Evolutionary conservation across 2,888 invertebrate genomes (phyloP).

Genomic region (Strigamia transsilvanica): DNA sequence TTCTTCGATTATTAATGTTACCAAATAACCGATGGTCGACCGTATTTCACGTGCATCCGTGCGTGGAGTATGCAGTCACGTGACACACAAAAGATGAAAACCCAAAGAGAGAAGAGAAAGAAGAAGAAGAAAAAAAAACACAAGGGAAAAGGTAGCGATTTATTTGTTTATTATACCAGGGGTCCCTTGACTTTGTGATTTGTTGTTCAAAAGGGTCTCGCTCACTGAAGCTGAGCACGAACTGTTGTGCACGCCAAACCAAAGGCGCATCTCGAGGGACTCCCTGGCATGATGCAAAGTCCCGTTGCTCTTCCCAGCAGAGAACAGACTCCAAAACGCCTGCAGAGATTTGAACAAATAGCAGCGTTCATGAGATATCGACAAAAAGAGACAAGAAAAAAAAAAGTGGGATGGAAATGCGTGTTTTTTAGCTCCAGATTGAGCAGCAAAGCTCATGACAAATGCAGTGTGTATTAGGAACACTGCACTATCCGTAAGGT

Average conservation of each 20-base stretch:
- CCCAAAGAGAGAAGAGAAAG: background rate
- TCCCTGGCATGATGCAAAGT: slow-evolving; percentile 25
- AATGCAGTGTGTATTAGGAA: too few species aligned
- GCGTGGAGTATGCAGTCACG: slow-evolving; percentile 14
- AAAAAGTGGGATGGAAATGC: background rate
- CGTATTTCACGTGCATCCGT: slow-evolving; percentile 21
- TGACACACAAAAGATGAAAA: slow-evolving; percentile 15
- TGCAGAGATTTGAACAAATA: slow-evolving; percentile 26
- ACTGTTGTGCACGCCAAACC: slow-evolving; percentile 30
- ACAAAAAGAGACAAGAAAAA: background rate
- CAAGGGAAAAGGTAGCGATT: slow-evolving; percentile 21
- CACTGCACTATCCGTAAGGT: too few species aligned
- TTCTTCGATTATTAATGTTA: slow-evolving; percentile 16
- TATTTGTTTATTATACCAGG: slow-evolving; percentile 26
- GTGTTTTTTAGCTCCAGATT: background rate
- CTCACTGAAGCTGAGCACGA: slow-evolving; percentile 15
- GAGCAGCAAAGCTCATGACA: background rate
- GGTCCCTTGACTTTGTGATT: slow-evolving; percentile 21
- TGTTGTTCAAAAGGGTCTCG: slow-evolving; percentile 21
- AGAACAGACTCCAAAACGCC: slow-evolving; percentile 25
- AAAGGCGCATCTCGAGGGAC: slow-evolving; percentile 30
- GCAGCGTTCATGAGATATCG: background rate
- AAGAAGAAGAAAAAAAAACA: background rate
- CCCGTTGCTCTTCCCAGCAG: slow-evolving; percentile 7
- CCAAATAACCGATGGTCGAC: slow-evolving; percentile 6